Base-by-base conservation (phyloP, 2,888 invertebrate genomes). In the Megalurothrips usitatus region DNA sequence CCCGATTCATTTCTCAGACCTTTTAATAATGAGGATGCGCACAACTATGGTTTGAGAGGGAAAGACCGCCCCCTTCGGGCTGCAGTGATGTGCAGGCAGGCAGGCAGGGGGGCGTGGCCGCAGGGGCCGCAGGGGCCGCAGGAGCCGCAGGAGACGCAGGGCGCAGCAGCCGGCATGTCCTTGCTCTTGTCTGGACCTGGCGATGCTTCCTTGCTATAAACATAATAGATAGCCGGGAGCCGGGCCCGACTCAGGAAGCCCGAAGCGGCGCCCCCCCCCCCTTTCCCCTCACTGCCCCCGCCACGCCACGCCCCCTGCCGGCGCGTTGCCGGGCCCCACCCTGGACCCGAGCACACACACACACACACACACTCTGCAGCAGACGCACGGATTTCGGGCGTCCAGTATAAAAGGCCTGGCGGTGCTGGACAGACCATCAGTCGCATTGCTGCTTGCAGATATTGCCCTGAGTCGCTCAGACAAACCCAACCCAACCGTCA, bases 391-490 rank as follows among this genome's bases (percentile, higher is more conserved):
- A 75, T 75, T 75, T 75, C 12, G 26, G 68, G 68, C 68, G 68
- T 11, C 23, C 68, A 12, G 26, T 75, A 75, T 75, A 75, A 26
- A 75, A 75, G 68, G 68, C 68, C 12, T 8, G 11, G 68, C 68
- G 23, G 68, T 8, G 68, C 68, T 75, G 23, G 1, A 8, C 68
- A 8, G 23, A 9, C 68, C 68, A 75, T 26, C 68, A 75, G 68
- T 75, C 68, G 68, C 68, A 75, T 75, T 75, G 68, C 68, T 75
- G 68, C 68, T 75, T 12, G 68, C 68, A 75, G 68, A 75, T 75
- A 75, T 75, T 75, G 68, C 68, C 11, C 68, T 75, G 68, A 75
- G 68, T 75, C 68, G 68, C 68, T 75, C 68, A 75, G 68, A 75
- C 68, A 75, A 43, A 75, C 68, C 68, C 68, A 75, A 75, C 68